Conservation (phyloP, 2,113 vertebrate genomes). For the Boulengeromyrus knoepffleri region DNA sequence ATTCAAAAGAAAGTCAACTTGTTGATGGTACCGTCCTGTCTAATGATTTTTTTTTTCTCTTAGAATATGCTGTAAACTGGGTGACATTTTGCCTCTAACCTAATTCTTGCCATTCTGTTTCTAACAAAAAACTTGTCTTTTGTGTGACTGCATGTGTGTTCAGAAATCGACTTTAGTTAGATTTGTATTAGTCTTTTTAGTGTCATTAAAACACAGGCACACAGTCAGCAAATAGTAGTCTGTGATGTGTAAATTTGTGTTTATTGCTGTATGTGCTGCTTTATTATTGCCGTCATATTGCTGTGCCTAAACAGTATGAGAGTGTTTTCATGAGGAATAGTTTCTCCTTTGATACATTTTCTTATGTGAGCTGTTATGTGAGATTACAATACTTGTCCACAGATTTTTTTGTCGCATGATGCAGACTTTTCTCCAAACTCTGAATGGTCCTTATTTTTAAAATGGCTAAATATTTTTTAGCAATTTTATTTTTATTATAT, state of each 20-base stretch:
- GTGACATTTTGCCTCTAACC: not conserved
- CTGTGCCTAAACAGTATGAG: not conserved
- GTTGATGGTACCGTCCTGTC: not conserved
- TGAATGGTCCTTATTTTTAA: not conserved
- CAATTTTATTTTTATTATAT: not conserved
- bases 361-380: not conserved
- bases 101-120: not conserved
- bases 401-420: not conserved
- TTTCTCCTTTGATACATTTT: not conserved
- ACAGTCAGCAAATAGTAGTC: not conserved
- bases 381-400: not conserved
- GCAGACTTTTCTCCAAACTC: not conserved
- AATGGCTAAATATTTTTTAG: not conserved
- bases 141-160: not conserved
- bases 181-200: not conserved
- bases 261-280: not conserved
- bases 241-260: not conserved
- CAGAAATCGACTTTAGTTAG: not conserved
- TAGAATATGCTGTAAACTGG: not conserved
- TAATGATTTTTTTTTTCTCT: not conserved
- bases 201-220: not conserved
- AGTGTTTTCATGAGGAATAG: not conserved
- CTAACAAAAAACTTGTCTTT: conserved; percentile 9
- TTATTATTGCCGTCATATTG: not conserved
- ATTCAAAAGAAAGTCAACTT: not conserved